Evolutionary conservation across 2,797 vertebrate species (phyloP).

Genomic region (Sebastiscus albofasciatus): DNA sequence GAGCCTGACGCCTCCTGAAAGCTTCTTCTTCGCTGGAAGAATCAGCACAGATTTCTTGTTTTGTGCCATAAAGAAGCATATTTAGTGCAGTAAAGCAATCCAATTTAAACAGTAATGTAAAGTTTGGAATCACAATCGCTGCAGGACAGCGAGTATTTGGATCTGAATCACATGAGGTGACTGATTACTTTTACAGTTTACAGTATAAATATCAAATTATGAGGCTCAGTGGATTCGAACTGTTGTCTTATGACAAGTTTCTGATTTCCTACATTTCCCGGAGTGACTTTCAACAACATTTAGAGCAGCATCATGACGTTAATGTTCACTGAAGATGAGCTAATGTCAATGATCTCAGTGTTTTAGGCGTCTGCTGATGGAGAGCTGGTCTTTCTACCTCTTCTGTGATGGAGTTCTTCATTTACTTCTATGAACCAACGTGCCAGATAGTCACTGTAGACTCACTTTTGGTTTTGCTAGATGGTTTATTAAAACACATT

Average conservation of each 20-base stretch:
- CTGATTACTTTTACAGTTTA: too few species aligned
- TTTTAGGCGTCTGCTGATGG: background rate
- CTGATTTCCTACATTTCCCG: background rate
- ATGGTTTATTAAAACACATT: background rate
- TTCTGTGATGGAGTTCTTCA: background rate
- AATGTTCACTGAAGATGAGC: too few species aligned
- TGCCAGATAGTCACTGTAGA: background rate
- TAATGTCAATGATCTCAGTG: background rate
- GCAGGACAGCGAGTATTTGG: background rate
- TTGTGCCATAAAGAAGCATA: too few species aligned
- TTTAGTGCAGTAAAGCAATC: background rate
- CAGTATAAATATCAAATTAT: background rate
- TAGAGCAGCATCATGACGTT: background rate
- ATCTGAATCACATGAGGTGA: background rate
- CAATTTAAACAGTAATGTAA: background rate
- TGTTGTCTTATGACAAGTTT: background rate
- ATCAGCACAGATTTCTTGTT: background rate
- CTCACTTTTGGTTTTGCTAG: background rate
- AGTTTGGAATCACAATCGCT: background rate
- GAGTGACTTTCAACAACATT: background rate
- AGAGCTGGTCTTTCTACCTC: background rate
- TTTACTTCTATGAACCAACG: background rate
- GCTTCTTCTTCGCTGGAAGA: background rate
- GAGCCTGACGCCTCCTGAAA: background rate
- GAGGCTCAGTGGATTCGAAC: background rate